Conservation (phyloP, 2,113 vertebrate genomes). For the Antechinus stuartii region DNA sequence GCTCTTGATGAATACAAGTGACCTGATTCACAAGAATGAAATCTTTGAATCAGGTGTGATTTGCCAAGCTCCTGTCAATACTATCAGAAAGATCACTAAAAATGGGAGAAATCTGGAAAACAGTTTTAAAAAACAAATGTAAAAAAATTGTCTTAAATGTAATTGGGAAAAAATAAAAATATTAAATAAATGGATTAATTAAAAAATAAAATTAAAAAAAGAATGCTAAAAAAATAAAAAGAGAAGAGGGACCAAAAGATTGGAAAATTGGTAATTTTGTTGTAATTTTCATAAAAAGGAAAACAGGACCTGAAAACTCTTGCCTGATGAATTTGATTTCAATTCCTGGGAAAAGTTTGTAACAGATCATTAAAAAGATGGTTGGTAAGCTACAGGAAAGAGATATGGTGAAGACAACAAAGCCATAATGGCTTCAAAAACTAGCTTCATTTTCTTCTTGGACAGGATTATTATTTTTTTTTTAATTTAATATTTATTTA, state of each 20-base stretch:
- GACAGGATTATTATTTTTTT: neutral
- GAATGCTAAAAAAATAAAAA: too few relatives aligned
- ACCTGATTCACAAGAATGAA: neutral
- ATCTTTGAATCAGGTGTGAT: neutral
- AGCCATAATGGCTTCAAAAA: too few relatives aligned
- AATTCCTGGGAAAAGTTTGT: neutral
- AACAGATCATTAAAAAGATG: neutral
- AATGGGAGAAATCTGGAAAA: neutral
- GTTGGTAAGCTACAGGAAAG: neutral
- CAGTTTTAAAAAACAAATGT: too few relatives aligned
- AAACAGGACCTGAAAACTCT: neutral
- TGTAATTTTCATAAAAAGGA: neutral
- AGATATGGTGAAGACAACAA: neutral
- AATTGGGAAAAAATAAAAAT: too few relatives aligned
- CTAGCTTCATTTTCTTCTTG: neutral
- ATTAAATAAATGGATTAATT: too few relatives aligned
- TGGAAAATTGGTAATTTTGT: neutral
- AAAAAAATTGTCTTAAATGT: too few relatives aligned
- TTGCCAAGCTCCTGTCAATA: neutral
- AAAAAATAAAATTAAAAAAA: too few relatives aligned
- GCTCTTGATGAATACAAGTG: neutral
- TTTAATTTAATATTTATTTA: too few relatives aligned
- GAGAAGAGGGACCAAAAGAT: neutral
- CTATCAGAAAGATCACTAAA: neutral
- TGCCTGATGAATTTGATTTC: neutral